Evolutionary conservation across 1,140 invertebrate species (phyloP).

Genomic region (Eriocheir sinensis): DNA sequence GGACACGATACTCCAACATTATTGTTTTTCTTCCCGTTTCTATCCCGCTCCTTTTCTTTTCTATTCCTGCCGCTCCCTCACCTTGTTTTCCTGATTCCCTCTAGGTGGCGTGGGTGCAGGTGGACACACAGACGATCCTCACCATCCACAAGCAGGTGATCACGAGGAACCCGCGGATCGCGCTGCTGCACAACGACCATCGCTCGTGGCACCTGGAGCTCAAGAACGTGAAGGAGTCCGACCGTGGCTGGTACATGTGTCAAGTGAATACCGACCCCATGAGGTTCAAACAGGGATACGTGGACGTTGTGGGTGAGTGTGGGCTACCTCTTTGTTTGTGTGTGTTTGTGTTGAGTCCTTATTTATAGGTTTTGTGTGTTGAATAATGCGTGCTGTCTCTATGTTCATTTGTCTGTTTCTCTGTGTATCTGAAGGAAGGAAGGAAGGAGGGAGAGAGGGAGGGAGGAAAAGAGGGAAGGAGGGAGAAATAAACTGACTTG

Average conservation of each 20-base stretch:
- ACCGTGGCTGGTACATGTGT: slow-evolving; percentile 83
- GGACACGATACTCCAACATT: too few relatives aligned
- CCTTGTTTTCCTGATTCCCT: not conserved
- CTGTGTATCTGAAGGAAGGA: not conserved
- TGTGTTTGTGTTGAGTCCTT: too few relatives aligned
- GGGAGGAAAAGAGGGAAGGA: too few relatives aligned
- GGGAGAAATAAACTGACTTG: too few relatives aligned
- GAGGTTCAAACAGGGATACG: slow-evolving; percentile 38
- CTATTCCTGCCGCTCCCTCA: not conserved
- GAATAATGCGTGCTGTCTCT: too few relatives aligned
- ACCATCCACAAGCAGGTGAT: slow-evolving; percentile 51
- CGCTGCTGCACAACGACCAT: slow-evolving; percentile 50
- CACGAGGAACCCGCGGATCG: slow-evolving; percentile 45
- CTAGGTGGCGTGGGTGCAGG: slow-evolving; percentile 80
- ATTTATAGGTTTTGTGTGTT: too few relatives aligned
- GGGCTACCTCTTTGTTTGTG: too few relatives aligned
- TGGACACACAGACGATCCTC: slow-evolving; percentile 88
- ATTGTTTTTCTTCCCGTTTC: not conserved
- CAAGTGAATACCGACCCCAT: slow-evolving; percentile 94
- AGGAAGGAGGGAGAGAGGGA: too few relatives aligned
- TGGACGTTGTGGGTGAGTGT: slow-evolving; percentile 34
- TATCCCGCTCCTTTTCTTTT: not conserved
- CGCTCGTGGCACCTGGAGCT: slow-evolving; percentile 45
- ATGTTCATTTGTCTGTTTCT: too few relatives aligned
- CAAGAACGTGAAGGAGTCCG: slow-evolving; percentile 45